These are phyloP conservation scores for Hybognathus amarus DNA, from an alignment of 2,797 vertebrate species.

Conservation along the genomic window DNA sequence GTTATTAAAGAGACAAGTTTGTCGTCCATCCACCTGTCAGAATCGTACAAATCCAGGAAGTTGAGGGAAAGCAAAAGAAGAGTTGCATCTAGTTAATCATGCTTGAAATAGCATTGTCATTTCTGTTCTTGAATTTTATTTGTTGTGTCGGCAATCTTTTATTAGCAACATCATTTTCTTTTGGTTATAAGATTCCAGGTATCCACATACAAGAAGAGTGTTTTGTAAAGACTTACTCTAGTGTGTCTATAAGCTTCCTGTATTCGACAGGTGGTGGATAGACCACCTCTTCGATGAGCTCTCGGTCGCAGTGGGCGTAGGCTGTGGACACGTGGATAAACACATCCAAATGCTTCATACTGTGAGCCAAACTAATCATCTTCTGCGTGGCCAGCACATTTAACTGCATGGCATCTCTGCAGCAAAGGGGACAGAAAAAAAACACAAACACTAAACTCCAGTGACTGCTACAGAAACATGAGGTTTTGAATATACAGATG, in stretches of 20 bases:
- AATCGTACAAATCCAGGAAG: background rate
- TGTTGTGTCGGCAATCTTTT: background rate
- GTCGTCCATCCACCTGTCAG: slow-evolving; percentile 95
- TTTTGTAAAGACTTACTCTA: slow-evolving; percentile 83
- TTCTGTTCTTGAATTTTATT: background rate
- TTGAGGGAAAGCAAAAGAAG: background rate
- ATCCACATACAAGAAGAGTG: background rate
- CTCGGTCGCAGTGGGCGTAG: slow-evolving; percentile 92
- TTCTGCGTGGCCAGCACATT: slow-evolving; percentile 94
- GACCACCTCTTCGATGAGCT: slow-evolving; percentile 92
- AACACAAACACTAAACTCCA: background rate
- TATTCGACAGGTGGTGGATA: slow-evolving; percentile 95
- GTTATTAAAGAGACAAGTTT: slow-evolving; percentile 90
- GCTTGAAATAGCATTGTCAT: background rate
- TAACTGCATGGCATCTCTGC: slow-evolving; percentile 93
- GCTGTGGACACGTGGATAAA: slow-evolving; percentile 95
- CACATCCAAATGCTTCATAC: slow-evolving; percentile 91
- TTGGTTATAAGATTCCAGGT: background rate
- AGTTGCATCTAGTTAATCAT: background rate
- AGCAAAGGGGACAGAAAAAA: background rate
- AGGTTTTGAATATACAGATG: background rate
- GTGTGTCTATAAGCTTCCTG: slow-evolving; percentile 90
- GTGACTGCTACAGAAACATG: background rate
- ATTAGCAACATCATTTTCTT: background rate
- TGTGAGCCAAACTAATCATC: slow-evolving; percentile 87